Conservation (phyloP, 2,888 invertebrate genomes). For the Amphipoea lucens region DNA sequence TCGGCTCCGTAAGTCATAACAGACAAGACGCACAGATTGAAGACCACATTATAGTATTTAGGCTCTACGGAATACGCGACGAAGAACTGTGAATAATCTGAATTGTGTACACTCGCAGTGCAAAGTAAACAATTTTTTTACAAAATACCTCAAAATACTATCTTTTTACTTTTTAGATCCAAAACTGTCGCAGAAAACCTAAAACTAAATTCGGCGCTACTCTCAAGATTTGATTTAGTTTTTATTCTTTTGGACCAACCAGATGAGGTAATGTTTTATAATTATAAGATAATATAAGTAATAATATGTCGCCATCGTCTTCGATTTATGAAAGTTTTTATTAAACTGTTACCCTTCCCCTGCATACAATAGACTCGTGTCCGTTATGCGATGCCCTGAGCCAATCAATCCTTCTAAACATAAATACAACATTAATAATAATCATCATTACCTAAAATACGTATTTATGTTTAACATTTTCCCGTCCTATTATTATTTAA, state of each 20-base stretch:
- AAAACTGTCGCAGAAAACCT: slow-evolving; percentile 97
- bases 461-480: not conserved
- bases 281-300: not conserved
- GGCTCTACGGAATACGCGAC: not conserved
- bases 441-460: not conserved
- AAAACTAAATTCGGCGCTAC: slow-evolving; percentile 94
- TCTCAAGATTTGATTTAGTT: slow-evolving; percentile 97
- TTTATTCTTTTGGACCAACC: slow-evolving; percentile 97
- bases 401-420: not conserved
- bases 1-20: too few relatives aligned
- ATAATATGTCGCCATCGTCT: not conserved
- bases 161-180: slow-evolving; percentile 84
- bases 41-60: not conserved
- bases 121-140: not conserved
- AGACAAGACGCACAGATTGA: not conserved
- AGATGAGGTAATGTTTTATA: slow-evolving; percentile 91
- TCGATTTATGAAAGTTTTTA: not conserved
- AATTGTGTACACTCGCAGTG: not conserved
- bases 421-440: not conserved
- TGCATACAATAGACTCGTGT: not conserved
- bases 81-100: not conserved
- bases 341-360: not conserved
- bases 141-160: not conserved
- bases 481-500: not conserved
- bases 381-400: not conserved